Evolutionary conservation across 1,140 invertebrate genomes (phyloP).

Genomic region (Amphibalanus amphitrite): DNA sequence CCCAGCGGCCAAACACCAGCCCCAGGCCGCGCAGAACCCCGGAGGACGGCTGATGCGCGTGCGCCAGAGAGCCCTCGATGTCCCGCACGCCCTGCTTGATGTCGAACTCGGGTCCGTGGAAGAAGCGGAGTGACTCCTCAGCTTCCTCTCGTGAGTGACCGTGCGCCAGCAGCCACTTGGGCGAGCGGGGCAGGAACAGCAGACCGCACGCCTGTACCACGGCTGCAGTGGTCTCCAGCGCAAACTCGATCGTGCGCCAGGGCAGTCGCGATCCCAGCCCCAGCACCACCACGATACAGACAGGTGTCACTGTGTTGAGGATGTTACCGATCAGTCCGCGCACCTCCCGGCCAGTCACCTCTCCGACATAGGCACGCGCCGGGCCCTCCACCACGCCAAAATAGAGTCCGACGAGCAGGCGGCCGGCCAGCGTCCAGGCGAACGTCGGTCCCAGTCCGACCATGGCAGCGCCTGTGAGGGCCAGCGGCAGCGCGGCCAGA

Average conservation of each 20-base stretch:
- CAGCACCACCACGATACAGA: not conserved
- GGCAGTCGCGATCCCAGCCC: not conserved
- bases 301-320: not conserved
- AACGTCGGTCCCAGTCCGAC: not conserved
- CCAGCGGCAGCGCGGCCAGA: not conserved
- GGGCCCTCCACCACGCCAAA: not conserved
- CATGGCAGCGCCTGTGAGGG: not conserved
- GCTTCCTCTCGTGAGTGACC: not conserved
- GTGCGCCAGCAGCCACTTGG: conserved; percentile 1
- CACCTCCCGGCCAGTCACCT: not conserved
- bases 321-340: not conserved
- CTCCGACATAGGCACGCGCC: not conserved
- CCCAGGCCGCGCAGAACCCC: not conserved
- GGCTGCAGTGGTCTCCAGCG: not conserved
- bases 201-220: not conserved
- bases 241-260: not conserved
- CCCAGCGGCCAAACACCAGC: not conserved
- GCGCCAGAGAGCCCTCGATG: not conserved
- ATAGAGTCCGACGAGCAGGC: not conserved
- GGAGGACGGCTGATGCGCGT: not conserved
- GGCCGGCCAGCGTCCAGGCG: not conserved
- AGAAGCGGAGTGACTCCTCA: not conserved
- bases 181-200: not conserved
- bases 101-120: not conserved
- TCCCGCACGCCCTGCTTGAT: not conserved